phyloP scores from a whole-genome alignment of 92 coral and sea anemone genomes.

The Porites rus region DNA sequence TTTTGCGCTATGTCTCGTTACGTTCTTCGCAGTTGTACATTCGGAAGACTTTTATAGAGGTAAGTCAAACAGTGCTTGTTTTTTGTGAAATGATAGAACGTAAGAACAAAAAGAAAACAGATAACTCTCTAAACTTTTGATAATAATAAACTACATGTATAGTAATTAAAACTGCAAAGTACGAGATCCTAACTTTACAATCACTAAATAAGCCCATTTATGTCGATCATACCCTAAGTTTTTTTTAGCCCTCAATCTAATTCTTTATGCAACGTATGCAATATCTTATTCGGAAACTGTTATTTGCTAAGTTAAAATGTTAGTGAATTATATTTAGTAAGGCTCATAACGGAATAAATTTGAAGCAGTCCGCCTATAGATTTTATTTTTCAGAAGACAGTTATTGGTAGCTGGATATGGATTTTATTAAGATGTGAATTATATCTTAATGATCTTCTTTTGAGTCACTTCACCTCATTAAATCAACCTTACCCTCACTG shows the following conservation, averaged over 20 bases:
- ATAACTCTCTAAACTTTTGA: not conserved
- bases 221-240: too few species aligned
- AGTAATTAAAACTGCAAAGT: too few species aligned
- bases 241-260: too few species aligned
- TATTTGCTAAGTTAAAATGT: not conserved
- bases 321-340: not conserved
- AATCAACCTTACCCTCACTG: not conserved
- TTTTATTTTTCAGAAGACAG: too few species aligned
- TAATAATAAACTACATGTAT: too few species aligned
- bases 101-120: not conserved
- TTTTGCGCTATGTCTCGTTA: slow-evolving; percentile 7
- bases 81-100: not conserved
- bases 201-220: too few species aligned
- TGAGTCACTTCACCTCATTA: not conserved
- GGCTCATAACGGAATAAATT: too few species aligned
- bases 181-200: too few species aligned
- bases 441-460: not conserved
- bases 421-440: not conserved
- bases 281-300: not conserved
- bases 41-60: slow-evolving; percentile 17
- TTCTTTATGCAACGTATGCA: too few species aligned
- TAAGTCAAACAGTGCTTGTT: slow-evolving; percentile 6
- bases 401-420: not conserved
- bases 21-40: not conserved
- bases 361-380: too few species aligned